A percentile compares a stretch with the other conserved stretches of the same genome.
Conservation (phyloP, 2,888 invertebrate genomes). For the Drosophila gaucha region DNA sequence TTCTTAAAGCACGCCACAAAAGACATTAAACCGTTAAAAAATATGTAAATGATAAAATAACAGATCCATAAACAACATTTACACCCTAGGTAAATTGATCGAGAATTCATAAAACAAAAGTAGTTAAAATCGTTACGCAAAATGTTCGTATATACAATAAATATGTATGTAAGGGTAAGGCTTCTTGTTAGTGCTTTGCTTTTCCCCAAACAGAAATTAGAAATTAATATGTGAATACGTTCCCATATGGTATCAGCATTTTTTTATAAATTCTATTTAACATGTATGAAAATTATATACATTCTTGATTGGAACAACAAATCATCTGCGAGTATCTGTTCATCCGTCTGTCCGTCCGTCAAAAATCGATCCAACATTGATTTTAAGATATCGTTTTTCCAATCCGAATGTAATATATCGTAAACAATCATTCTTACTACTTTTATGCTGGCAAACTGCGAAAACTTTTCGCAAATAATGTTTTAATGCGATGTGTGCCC, state of each 20-base stretch:
- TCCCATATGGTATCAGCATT: neutral
- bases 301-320: neutral
- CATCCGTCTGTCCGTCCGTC: neutral
- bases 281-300: neutral
- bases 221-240: constrained; percentile 5
- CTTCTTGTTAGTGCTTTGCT: constrained; percentile 57
- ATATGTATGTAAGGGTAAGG: constrained; percentile 49
- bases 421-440: no score
- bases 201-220: constrained; percentile 7
- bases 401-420: neutral
- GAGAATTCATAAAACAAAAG: constrained; percentile 29
- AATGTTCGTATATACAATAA: constrained; percentile 62
- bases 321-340: neutral
- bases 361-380: no score
- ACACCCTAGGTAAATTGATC: constrained; percentile 38
- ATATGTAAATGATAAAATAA: neutral
- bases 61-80: constrained; percentile 25
- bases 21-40: constrained; percentile 31
- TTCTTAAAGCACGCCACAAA: constrained; percentile 44
- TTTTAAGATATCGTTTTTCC: no score
- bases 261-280: neutral
- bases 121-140: constrained; percentile 69
- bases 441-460: neutral
- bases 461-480: neutral
- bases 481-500: no score